Conservation (phyloP, 2,113 vertebrate species). For the Arothron firmamentum region DNA sequence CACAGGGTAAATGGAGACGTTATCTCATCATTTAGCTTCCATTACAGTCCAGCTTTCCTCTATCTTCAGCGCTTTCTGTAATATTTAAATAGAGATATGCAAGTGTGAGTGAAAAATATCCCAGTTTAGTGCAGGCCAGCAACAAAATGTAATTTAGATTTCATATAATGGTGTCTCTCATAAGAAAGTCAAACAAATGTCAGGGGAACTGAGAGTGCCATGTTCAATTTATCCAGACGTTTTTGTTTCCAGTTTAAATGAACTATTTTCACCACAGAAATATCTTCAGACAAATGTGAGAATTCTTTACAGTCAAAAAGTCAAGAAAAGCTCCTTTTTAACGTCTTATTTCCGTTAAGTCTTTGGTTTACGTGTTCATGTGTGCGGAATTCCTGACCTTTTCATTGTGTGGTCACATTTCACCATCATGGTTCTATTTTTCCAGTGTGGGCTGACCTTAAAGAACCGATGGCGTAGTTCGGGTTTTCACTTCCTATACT, state of each 20-base stretch:
- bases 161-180: background rate
- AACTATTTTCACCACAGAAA: too few relatives aligned
- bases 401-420: too few relatives aligned
- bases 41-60: constrained; percentile 26
- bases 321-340: too few relatives aligned
- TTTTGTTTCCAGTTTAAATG: background rate
- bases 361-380: too few relatives aligned
- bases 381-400: too few relatives aligned
- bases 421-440: constrained; percentile 24
- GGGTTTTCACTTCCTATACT: background rate
- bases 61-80: constrained; percentile 36
- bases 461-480: background rate
- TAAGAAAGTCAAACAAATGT: constrained; percentile 20
- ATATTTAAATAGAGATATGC: constrained; percentile 46
- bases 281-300: background rate
- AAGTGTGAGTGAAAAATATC: constrained; percentile 31
- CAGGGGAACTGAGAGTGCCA: background rate
- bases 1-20: constrained; percentile 13
- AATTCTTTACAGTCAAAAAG: too few relatives aligned
- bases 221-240: background rate
- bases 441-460: background rate
- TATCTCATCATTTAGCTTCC: constrained; percentile 42
- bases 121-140: background rate
- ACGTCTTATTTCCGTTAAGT: too few relatives aligned
- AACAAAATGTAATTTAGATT: constrained; percentile 24